Conservation (phyloP, 2,797 vertebrate species). For the Holocentrus rufus region DNA sequence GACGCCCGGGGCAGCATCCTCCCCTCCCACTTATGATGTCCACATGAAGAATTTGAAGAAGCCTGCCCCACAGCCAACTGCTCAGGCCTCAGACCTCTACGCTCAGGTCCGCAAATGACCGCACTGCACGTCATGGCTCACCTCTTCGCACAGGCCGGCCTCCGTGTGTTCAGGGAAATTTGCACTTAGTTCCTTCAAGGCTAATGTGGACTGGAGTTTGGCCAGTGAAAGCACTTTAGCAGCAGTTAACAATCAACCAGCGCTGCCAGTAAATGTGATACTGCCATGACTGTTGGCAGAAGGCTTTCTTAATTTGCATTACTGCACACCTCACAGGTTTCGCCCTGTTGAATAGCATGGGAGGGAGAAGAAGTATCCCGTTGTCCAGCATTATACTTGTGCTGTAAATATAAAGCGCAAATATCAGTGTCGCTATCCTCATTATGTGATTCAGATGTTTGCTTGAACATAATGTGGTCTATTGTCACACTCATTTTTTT, state of each 20-base stretch:
- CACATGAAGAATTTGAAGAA: background rate
- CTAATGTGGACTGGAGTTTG: constrained; percentile 6
- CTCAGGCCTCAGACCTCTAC: constrained; percentile 11
- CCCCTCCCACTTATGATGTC: constrained; percentile 34
- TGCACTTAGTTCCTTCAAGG: constrained; percentile 6
- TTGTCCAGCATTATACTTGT: background rate
- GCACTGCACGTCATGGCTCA: background rate
- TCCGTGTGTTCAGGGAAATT: constrained; percentile 1
- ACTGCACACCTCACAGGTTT: background rate
- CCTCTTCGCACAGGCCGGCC: background rate
- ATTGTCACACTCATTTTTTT: constrained; percentile 1
- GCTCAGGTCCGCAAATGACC: constrained; percentile 16
- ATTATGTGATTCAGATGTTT: constrained; percentile 1
- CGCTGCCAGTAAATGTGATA: background rate
- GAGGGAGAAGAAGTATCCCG: background rate
- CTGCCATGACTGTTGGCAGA: background rate
- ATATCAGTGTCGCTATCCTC: background rate
- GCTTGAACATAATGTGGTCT: background rate
- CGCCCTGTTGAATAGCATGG: background rate
- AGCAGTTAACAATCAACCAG: constrained; percentile 51
- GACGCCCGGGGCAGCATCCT: background rate
- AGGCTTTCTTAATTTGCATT: background rate
- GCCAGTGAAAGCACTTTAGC: constrained; percentile 15
- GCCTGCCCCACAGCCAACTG: background rate
- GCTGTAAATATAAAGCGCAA: background rate